These are phyloP conservation scores for Mystacides longicornis DNA, from an alignment of 2,888 invertebrate species.

Conservation along the genomic window DNA sequence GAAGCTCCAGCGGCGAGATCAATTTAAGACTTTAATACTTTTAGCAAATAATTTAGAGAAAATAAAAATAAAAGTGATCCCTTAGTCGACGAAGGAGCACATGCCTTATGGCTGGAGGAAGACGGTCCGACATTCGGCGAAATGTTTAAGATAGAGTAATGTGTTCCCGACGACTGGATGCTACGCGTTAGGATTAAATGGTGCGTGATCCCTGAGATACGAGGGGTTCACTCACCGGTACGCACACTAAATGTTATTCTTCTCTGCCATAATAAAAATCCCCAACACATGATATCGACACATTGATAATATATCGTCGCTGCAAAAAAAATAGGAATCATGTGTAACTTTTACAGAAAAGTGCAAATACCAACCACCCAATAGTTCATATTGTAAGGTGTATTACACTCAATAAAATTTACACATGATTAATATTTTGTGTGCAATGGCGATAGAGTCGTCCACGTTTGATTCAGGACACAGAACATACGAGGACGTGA, in stretches of 20 bases:
- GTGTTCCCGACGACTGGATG: conserved; percentile 7
- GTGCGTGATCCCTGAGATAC: conserved; percentile 15
- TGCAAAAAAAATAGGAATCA: no score
- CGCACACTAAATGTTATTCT: conserved; percentile 7
- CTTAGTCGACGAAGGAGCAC: no score
- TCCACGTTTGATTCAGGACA: no score
- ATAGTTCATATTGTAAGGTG: no score
- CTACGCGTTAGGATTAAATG: conserved; percentile 18
- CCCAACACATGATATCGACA: conserved; percentile 4
- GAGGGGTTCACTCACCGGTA: conserved; percentile 9
- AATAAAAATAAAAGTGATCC: conserved; percentile 5
- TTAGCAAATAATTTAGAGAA: neutral
- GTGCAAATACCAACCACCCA: no score
- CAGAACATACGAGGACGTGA: no score
- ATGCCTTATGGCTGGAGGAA: neutral
- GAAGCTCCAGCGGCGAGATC: neutral
- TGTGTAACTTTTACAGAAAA: no score
- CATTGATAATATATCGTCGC: no score
- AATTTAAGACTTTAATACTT: neutral
- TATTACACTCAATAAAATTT: no score
- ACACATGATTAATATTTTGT: no score
- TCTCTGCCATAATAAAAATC: conserved; percentile 7
- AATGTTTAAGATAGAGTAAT: conserved; percentile 12
- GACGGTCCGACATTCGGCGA: neutral
- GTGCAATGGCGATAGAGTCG: no score